A percentile compares a stretch with the other conserved stretches of the same genome.
Evolutionary conservation across 2,113 vertebrate species (phyloP).

Genomic region (Eublepharis macularius): DNA sequence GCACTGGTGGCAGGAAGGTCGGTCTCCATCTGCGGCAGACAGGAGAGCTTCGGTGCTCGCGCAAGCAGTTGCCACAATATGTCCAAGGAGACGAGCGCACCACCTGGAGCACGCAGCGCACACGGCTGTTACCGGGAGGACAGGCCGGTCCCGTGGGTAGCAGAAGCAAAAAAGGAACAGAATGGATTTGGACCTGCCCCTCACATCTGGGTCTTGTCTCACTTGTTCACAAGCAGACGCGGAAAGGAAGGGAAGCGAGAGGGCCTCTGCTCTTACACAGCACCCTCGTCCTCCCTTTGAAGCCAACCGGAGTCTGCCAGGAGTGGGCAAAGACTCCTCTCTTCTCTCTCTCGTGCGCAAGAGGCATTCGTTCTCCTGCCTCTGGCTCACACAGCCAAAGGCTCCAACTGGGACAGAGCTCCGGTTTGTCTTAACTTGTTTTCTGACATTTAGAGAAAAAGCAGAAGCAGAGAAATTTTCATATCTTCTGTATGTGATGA

Average conservation of each 20-base stretch:
- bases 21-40: too few relatives aligned
- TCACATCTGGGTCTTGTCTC: fast-evolving
- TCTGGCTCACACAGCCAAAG: background rate
- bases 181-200: background rate
- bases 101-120: background rate
- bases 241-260: background rate
- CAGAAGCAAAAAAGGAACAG: background rate
- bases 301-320: background rate
- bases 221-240: background rate
- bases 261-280: too few relatives aligned
- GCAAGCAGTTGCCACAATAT: too few relatives aligned
- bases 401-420: background rate
- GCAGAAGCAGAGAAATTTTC: fast-evolving
- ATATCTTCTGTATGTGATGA: background rate
- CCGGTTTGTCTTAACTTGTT: conserved; percentile 3
- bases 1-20: background rate
- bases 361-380: background rate
- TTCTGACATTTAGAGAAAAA: conserved; percentile 4
- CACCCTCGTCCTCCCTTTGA: background rate
- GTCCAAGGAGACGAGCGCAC: background rate
- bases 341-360: too few relatives aligned
- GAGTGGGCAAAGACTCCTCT: too few relatives aligned
- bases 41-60: too few relatives aligned
- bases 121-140: background rate
- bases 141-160: background rate